Conservation (phyloP, 1,140 invertebrate genomes). For the Nixonia krombeini region DNA sequence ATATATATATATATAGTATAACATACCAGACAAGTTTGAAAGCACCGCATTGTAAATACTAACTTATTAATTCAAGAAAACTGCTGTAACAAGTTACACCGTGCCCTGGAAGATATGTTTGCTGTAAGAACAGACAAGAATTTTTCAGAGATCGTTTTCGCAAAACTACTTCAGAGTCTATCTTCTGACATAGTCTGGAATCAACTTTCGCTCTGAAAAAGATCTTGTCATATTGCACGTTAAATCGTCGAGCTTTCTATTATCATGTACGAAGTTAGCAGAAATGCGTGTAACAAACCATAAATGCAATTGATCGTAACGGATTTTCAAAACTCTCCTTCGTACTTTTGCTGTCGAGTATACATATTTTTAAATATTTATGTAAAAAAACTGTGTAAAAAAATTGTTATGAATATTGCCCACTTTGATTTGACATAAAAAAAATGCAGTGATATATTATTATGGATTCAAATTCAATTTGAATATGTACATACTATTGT, state of each 20-base stretch:
- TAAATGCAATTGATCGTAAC: no score
- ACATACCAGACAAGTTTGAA: conserved; percentile 8
- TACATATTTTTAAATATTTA: background rate
- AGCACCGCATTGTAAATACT: conserved; percentile 58
- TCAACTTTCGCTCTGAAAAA: background rate
- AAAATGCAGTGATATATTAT: no score
- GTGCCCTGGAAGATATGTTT: background rate
- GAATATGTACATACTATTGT: no score
- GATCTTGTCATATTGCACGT: background rate
- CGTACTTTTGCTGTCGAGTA: background rate
- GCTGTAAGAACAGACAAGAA: background rate
- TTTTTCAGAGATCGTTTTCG: background rate
- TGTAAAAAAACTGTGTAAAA: background rate
- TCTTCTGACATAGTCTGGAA: background rate
- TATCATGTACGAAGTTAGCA: background rate
- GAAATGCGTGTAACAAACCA: background rate
- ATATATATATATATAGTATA: background rate
- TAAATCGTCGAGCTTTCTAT: background rate
- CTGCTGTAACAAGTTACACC: conserved; percentile 32
- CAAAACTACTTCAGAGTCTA: background rate
- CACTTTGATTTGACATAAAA: background rate
- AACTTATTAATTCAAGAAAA: conserved; percentile 42
- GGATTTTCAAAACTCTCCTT: background rate
- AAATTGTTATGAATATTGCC: background rate
- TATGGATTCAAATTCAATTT: no score